phyloP scores from a whole-genome alignment of 2,797 vertebrate genomes.

The Pipistrellus nathusii region DNA sequence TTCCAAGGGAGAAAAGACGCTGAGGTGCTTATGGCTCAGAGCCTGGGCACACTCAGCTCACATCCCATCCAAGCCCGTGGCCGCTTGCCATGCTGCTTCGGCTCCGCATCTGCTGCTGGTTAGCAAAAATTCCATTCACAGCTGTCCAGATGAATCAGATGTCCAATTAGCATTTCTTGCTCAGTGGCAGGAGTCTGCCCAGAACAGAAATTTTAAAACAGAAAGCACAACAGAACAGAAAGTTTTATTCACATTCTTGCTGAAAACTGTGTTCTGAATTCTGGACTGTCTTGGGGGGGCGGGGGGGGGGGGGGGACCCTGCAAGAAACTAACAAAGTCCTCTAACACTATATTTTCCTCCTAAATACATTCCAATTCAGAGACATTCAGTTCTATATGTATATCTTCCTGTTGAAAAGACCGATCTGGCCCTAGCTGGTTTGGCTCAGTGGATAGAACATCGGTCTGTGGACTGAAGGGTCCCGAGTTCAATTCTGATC shows the following conservation, averaged over 20 bases:
- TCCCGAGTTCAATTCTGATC: too few relatives aligned
- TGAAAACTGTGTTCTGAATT: constrained; percentile 66
- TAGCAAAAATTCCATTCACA: constrained; percentile 78
- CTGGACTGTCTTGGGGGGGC: constrained; percentile 16
- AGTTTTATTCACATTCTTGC: constrained; percentile 72
- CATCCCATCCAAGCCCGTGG: constrained; percentile 67
- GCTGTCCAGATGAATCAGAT: constrained; percentile 81
- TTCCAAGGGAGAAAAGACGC: constrained; percentile 75
- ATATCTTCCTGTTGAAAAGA: constrained; percentile 63
- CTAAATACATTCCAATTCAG: constrained; percentile 45
- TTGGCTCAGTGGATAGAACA: too few relatives aligned
- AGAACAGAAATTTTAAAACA: constrained; percentile 75
- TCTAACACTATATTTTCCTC: neutral
- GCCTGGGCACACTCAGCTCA: constrained; percentile 31
- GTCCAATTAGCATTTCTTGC: constrained; percentile 82
- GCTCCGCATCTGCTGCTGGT: constrained; percentile 77
- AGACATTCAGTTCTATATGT: constrained; percentile 51
- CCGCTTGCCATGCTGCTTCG: constrained; percentile 69
- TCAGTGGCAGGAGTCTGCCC: constrained; percentile 74
- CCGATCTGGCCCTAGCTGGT: neutral
- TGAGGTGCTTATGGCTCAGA: constrained; percentile 62
- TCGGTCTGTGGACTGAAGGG: too few relatives aligned
- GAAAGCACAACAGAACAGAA: constrained; percentile 68
- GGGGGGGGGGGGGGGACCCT: neutral
- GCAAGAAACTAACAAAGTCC: constrained; percentile 8